A percentile compares a stretch with the other conserved stretches of the same genome.
phyloP scores from a whole-genome alignment of 2,888 invertebrate genomes.

The Agrilus cyanescens region DNA sequence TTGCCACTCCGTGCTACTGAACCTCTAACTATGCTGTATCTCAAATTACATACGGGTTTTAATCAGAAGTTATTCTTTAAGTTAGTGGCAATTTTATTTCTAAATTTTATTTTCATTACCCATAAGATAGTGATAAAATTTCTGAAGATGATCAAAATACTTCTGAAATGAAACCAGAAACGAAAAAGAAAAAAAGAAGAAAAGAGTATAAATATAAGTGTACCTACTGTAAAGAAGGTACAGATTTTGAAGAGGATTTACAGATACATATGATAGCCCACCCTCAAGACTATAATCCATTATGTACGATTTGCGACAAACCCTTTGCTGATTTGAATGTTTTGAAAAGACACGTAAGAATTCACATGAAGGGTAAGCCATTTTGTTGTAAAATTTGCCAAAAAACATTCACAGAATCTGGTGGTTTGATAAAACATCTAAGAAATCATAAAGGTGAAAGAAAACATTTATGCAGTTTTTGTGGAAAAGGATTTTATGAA shows the following conservation, averaged over 20 bases:
- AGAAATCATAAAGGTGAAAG: conserved; percentile 29
- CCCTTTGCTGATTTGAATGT: conserved; percentile 24
- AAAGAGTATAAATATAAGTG: conserved; percentile 17
- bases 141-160: conserved; percentile 3
- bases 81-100: no score
- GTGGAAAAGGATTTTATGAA: conserved; percentile 30
- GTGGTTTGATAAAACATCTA: conserved; percentile 27
- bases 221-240: conserved; percentile 21
- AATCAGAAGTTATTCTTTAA: not conserved
- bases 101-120: no score
- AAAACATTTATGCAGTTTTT: conserved; percentile 26
- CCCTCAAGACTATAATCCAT: conserved; percentile 19
- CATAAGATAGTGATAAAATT: conserved; percentile 1
- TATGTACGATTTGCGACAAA: conserved; percentile 26
- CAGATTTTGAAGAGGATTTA: conserved; percentile 23
- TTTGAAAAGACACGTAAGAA: conserved; percentile 25
- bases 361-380: conserved; percentile 26
- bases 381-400: conserved; percentile 25
- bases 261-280: conserved; percentile 25
- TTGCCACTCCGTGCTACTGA: no score
- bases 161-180: conserved; percentile 4
- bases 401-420: conserved; percentile 27
- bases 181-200: conserved; percentile 7
- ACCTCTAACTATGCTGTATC: no score
- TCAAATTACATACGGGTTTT: not conserved